A percentile compares a stretch with the other conserved stretches of the same genome.
These are phyloP conservation scores for Clitarchus hookeri DNA, from an alignment of 2,888 invertebrate genomes.

Conservation along the genomic window DNA sequence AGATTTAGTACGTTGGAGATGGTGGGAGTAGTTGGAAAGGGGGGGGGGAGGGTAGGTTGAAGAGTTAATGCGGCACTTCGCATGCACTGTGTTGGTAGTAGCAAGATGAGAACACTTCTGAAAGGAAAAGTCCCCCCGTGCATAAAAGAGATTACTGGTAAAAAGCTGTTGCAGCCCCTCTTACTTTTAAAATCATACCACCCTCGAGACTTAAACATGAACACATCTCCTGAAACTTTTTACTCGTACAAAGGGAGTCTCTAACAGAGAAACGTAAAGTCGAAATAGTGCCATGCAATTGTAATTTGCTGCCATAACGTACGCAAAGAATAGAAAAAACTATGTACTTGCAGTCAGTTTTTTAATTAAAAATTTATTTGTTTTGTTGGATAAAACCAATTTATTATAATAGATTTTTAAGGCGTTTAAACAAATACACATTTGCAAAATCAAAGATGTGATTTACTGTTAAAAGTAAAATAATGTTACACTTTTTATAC, in stretches of 20 bases:
- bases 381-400: no score
- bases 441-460: no score
- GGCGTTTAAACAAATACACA: no score
- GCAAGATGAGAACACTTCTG: conserved; percentile 14
- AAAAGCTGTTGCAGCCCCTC: background rate
- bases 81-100: background rate
- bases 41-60: no score
- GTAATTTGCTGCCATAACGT: background rate
- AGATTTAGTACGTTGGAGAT: background rate
- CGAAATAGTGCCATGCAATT: background rate
- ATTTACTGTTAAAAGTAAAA: no score
- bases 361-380: no score
- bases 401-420: no score
- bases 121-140: background rate
- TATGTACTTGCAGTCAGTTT: no score
- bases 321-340: no score
- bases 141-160: conserved; percentile 1
- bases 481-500: no score
- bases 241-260: background rate
- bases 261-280: background rate
- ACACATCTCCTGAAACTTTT: background rate
- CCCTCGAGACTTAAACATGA: background rate
- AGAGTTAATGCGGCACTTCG: conserved; percentile 14
- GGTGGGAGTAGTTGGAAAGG: background rate
- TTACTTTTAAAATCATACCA: background rate